Conservation (phyloP, 2,113 vertebrate species). For the Ammospiza nelsoni region DNA sequence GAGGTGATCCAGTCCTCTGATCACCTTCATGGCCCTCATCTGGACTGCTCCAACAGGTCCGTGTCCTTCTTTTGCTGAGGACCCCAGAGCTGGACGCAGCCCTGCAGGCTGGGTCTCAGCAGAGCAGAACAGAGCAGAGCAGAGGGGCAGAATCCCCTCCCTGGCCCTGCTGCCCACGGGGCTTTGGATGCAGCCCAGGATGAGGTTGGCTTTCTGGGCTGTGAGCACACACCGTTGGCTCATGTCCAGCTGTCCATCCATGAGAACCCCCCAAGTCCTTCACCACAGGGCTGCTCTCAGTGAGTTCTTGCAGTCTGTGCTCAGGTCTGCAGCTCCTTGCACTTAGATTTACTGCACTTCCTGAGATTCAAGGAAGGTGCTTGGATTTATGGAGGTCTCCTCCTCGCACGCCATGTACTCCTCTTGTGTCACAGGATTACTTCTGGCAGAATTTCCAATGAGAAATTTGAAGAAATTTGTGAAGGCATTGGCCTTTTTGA, state of each 20-base stretch:
- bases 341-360: not conserved
- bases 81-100: not conserved
- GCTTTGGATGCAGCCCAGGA: not conserved
- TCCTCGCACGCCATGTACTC: rapidly evolving
- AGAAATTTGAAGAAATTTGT: not conserved
- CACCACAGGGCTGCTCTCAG: not conserved
- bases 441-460: not conserved
- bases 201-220: not conserved
- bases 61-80: not conserved
- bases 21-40: no score
- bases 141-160: not conserved
- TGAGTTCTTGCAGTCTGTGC: not conserved
- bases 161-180: rapidly evolving
- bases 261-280: not conserved
- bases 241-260: not conserved
- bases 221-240: rapidly evolving
- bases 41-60: not conserved
- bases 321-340: not conserved
- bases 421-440: not conserved
- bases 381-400: not conserved
- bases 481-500: not conserved
- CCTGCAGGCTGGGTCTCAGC: not conserved
- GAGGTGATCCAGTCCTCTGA: not conserved
- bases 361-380: not conserved
- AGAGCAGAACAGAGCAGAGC: not conserved